Percentiles rank a stretch among this genome's conserved stretches.
These are phyloP conservation scores for Campopleginae sp. DNA, from an alignment of 2,888 invertebrate species.

Conservation along the genomic window DNA sequence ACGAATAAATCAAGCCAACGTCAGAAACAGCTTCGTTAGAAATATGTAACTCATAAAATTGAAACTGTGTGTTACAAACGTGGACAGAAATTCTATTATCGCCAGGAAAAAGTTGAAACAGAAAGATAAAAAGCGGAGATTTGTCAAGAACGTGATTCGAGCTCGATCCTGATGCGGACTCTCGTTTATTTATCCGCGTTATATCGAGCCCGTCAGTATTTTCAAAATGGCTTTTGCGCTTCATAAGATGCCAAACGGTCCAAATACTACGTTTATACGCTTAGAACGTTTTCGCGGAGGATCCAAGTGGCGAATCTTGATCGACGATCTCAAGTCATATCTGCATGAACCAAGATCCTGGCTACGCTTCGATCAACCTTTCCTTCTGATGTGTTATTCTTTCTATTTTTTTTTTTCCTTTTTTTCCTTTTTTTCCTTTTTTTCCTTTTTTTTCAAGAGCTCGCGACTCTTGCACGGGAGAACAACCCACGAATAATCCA, in stretches of 20 bases:
- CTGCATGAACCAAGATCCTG: slow-evolving; percentile 30
- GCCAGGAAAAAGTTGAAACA: not conserved
- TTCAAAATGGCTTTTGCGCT: slow-evolving; percentile 18
- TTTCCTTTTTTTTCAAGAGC: not conserved
- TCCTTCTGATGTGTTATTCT: slow-evolving; percentile 15
- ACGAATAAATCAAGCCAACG: slow-evolving; percentile 51
- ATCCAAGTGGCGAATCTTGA: slow-evolving; percentile 30
- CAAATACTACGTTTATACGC: slow-evolving; percentile 62
- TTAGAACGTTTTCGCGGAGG: slow-evolving; percentile 29
- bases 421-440: not conserved
- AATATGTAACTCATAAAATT: slow-evolving; percentile 26
- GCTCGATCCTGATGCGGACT: not conserved
- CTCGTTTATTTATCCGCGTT: not conserved
- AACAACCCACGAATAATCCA: slow-evolving; percentile 75
- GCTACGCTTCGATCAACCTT: slow-evolving; percentile 63
- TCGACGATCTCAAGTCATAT: slow-evolving; percentile 45
- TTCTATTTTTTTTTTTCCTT: slow-evolving; percentile 26
- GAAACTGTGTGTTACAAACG: not conserved
- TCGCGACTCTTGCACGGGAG: slow-evolving; percentile 25
- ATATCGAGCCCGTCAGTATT: not conserved
- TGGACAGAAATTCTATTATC: not conserved
- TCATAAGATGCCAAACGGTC: slow-evolving; percentile 50
- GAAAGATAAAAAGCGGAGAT: not conserved
- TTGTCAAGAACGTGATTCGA: not conserved
- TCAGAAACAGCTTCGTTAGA: slow-evolving; percentile 47